A percentile compares a stretch with the other conserved stretches of the same genome.
These are phyloP conservation scores for Brotogeris chrysoptera DNA, from an alignment of 2,797 vertebrate species.

Conservation along the genomic window DNA sequence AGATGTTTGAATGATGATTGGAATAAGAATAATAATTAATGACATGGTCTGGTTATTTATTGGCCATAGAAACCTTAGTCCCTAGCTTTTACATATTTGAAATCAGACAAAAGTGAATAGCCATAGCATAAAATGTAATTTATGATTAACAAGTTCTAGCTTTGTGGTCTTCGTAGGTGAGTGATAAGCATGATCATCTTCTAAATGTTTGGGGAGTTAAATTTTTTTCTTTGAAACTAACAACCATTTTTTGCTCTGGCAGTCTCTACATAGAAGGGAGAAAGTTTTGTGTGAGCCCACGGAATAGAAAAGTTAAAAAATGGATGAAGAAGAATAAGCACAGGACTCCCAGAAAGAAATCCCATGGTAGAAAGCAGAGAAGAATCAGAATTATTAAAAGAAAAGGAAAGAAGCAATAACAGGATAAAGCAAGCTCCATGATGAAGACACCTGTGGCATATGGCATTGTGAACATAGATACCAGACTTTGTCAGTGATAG, in stretches of 20 bases:
- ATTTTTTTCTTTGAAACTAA: background rate
- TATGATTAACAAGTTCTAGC: background rate
- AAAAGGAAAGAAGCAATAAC: background rate
- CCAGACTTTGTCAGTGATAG: background rate
- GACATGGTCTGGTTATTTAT: background rate
- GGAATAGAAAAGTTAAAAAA: constrained; percentile 43
- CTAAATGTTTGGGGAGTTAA: background rate
- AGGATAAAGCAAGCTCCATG: background rate
- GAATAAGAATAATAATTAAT: background rate
- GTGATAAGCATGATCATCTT: background rate
- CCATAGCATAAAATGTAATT: background rate
- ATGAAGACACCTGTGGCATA: background rate
- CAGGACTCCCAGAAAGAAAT: background rate
- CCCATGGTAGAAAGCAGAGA: constrained; percentile 7
- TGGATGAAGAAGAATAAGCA: constrained; percentile 60
- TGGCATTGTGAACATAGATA: rapidly evolving
- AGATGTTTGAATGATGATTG: background rate
- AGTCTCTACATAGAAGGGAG: constrained; percentile 69
- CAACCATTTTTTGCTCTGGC: background rate
- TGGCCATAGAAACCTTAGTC: background rate
- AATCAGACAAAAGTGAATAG: background rate
- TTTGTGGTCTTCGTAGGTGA: background rate
- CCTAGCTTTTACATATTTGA: background rate
- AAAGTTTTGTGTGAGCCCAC: constrained; percentile 70
- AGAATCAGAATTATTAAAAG: background rate